Evolutionary conservation across 2,113 vertebrate genomes (phyloP).

Genomic region (Tympanuchus pallidicinctus): DNA sequence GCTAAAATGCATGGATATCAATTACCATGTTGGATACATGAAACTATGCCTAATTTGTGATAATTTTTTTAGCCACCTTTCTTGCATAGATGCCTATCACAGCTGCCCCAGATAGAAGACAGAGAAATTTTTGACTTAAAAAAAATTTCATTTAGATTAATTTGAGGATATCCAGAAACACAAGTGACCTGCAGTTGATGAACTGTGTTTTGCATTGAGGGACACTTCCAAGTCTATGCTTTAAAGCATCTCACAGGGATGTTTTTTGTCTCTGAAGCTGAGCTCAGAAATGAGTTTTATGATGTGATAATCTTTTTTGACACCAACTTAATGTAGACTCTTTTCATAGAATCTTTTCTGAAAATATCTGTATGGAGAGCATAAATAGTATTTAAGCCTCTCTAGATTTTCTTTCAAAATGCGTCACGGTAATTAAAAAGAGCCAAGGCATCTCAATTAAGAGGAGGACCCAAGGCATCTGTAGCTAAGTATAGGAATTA

Average conservation of each 20-base stretch:
- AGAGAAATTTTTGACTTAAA: not conserved
- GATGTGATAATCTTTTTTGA: not conserved
- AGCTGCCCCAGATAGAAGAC: not conserved
- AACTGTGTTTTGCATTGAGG: not conserved
- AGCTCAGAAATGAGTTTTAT: not conserved
- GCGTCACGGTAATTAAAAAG: not conserved
- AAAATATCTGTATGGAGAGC: not conserved
- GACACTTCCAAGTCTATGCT: not conserved
- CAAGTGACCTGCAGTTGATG: fast-evolving
- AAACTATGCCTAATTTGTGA: not conserved
- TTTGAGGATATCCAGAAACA: not conserved
- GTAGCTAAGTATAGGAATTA: not conserved
- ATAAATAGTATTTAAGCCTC: not conserved
- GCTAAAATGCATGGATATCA: not conserved
- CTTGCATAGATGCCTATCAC: not conserved
- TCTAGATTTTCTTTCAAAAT: not conserved
- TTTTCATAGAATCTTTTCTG: not conserved
- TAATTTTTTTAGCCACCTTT: not conserved
- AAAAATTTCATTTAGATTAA: not conserved
- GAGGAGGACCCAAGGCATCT: not conserved
- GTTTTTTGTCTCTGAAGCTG: not conserved
- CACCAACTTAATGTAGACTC: not conserved
- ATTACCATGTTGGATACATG: fast-evolving
- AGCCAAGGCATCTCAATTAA: not conserved
- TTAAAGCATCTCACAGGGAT: fast-evolving